Percentiles rank a stretch among this genome's conserved stretches.
These are phyloP conservation scores for Drosophila algonquin DNA, from an alignment of 2,888 invertebrate species.

Conservation along the genomic window DNA sequence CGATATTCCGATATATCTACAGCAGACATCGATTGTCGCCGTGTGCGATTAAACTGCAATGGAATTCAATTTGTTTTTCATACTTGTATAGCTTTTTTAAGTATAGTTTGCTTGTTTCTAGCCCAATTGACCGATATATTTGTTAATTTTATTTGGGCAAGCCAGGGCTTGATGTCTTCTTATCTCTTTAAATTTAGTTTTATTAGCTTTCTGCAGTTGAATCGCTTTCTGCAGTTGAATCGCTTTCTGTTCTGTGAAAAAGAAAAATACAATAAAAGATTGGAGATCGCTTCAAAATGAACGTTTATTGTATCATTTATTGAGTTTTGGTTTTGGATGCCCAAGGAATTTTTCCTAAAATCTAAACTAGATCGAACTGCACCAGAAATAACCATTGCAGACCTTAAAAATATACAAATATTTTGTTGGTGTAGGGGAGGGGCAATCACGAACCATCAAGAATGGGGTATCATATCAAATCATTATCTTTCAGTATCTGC, in stretches of 20 bases:
- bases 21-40: not conserved
- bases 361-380: slow-evolving; percentile 11
- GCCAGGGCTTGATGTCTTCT: too few species aligned
- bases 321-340: not conserved
- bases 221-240: too few species aligned
- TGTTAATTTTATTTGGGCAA: too few species aligned
- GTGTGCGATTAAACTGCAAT: not conserved
- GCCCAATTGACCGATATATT: too few species aligned
- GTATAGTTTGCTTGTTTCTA: too few species aligned
- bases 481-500: slow-evolving; percentile 23
- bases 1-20: not conserved
- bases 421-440: not conserved
- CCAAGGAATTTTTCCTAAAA: not conserved
- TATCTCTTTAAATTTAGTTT: too few species aligned
- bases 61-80: too few species aligned
- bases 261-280: not conserved
- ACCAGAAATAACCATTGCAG: slow-evolving; percentile 17
- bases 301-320: slow-evolving; percentile 26
- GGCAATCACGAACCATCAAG: slow-evolving; percentile 21
- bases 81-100: too few species aligned
- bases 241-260: too few species aligned
- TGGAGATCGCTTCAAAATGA: not conserved
- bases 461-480: slow-evolving; percentile 19
- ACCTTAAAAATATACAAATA: slow-evolving; percentile 8
- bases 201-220: too few species aligned